Evolutionary conservation across 1,140 invertebrate species (phyloP).

Genomic region (Metopolophium dirhodum): DNA sequence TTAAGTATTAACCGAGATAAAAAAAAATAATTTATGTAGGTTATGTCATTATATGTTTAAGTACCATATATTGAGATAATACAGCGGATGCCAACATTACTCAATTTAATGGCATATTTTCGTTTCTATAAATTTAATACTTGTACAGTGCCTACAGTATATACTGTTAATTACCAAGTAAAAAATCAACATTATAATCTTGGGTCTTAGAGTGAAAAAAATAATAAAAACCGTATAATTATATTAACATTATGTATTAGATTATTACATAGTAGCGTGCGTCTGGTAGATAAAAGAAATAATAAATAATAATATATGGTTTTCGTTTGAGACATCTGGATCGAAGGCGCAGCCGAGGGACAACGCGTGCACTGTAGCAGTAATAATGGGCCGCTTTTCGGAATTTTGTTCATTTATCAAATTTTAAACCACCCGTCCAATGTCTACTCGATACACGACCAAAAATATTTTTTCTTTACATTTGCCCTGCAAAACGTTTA

Average conservation of each 20-base stretch:
- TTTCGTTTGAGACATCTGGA: slow-evolving; percentile 9
- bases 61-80: background rate
- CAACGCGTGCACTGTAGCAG: background rate
- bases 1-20: background rate
- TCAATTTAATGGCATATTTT: slow-evolving; percentile 16
- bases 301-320: slow-evolving; percentile 13
- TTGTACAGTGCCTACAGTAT: background rate
- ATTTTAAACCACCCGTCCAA: background rate
- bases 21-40: background rate
- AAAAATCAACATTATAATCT: slow-evolving; percentile 16
- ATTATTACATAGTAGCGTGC: background rate
- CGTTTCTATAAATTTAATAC: slow-evolving; percentile 12
- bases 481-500: background rate
- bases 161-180: background rate
- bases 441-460: background rate
- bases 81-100: background rate
- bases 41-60: background rate
- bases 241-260: background rate
- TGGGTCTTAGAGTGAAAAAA: background rate
- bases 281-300: background rate
- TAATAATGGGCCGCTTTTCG: background rate
- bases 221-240: slow-evolving; percentile 11
- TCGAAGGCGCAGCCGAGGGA: background rate
- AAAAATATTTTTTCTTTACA: background rate
- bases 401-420: slow-evolving; percentile 15